phyloP scores from a whole-genome alignment of 1,140 invertebrate species.

The Mactra quadrangularis region DNA sequence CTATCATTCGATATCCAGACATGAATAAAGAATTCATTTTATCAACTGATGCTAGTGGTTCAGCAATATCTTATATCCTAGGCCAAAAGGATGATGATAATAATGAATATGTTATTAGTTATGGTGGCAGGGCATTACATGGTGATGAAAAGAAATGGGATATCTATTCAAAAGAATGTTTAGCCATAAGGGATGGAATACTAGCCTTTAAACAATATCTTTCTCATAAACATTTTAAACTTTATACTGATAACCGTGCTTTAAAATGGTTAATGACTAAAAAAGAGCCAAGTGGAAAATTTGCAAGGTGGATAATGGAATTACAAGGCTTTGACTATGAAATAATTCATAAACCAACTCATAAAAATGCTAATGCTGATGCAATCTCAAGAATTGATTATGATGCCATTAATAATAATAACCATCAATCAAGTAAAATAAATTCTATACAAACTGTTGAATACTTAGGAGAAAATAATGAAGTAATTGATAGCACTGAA shows the following conservation, averaged over 20 bases:
- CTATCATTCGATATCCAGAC: conserved; percentile 66
- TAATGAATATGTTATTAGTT: conserved; percentile 81
- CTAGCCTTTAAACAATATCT: conserved; percentile 57
- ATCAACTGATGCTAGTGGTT: conserved; percentile 66
- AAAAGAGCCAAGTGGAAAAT: conserved; percentile 1
- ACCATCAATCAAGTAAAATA: background rate
- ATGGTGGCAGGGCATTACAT: conserved; percentile 82
- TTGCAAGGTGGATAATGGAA: conserved; percentile 6
- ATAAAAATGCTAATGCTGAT: conserved; percentile 20
- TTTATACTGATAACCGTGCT: conserved; percentile 61
- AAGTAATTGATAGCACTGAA: no score
- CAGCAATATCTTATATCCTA: conserved; percentile 72
- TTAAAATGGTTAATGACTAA: conserved; percentile 39
- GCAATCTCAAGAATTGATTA: conserved; percentile 33
- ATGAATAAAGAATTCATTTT: conserved; percentile 67
- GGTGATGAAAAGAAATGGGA: conserved; percentile 44
- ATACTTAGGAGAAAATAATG: background rate
- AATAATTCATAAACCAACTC: conserved; percentile 1
- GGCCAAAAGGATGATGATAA: conserved; percentile 71
- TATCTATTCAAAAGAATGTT: conserved; percentile 52
- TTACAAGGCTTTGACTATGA: conserved; percentile 19
- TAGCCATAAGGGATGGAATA: conserved; percentile 57
- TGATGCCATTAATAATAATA: no score
- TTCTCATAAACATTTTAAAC: conserved; percentile 31
- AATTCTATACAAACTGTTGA: background rate